These are phyloP conservation scores for Trichonephila clavata DNA, from an alignment of 1,140 invertebrate species.

Conservation along the genomic window DNA sequence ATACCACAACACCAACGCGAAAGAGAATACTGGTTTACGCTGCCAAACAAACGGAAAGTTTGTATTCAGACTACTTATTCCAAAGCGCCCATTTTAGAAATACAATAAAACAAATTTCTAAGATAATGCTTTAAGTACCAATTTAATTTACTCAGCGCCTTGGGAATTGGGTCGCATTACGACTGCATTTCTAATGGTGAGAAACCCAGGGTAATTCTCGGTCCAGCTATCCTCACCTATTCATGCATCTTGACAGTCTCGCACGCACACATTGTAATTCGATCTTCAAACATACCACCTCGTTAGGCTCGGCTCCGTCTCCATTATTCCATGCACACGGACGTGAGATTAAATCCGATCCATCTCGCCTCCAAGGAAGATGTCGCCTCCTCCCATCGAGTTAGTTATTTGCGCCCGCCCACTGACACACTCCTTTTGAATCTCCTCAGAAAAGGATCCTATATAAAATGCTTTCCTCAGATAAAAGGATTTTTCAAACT, in stretches of 20 bases:
- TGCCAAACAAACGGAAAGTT: not conserved
- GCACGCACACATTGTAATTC: constrained; percentile 47
- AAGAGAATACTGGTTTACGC: too few species aligned
- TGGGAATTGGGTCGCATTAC: not conserved
- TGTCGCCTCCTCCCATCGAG: not conserved
- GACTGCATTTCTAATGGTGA: not conserved
- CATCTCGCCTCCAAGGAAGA: not conserved
- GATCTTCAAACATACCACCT: constrained; percentile 66
- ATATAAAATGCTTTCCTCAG: too few species aligned
- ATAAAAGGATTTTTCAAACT: too few species aligned
- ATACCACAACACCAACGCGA: too few species aligned
- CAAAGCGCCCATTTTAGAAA: not conserved
- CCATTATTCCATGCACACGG: constrained; percentile 9
- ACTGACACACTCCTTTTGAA: not conserved
- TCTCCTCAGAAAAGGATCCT: not conserved
- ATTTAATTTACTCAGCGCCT: not conserved
- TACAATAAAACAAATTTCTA: not conserved
- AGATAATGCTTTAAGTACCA: not conserved
- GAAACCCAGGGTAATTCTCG: not conserved
- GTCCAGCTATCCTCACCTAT: not conserved
- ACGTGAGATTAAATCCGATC: constrained; percentile 44
- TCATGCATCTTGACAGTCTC: not conserved
- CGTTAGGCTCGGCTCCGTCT: constrained; percentile 56
- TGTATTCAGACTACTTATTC: not conserved
- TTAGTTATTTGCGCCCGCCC: constrained; percentile 13